Conservation (phyloP, 2,113 vertebrate species). For the Atrichornis clamosus region DNA sequence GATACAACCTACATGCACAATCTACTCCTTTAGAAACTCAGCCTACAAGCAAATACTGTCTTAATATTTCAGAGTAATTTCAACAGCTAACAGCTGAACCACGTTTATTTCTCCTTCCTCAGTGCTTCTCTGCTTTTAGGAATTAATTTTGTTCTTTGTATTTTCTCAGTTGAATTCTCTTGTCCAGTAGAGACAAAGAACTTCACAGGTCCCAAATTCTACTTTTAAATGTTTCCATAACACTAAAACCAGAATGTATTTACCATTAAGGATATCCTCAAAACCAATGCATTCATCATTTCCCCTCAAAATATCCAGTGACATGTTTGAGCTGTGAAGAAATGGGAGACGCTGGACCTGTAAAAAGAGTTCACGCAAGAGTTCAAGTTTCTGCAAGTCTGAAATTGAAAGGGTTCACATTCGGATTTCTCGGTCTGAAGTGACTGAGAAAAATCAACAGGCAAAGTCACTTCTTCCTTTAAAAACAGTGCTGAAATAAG, state of each 20-base stretch:
- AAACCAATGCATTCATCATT: slow-evolving; percentile 87
- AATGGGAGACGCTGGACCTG: slow-evolving; percentile 94
- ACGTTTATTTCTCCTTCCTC: neutral
- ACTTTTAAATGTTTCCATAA: neutral
- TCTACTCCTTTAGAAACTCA: neutral
- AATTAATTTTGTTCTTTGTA: neutral
- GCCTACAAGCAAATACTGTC: neutral
- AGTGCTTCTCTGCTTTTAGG: neutral
- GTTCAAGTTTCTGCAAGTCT: neutral
- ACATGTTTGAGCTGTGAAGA: slow-evolving; percentile 89
- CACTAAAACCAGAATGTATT: neutral
- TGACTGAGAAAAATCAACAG: neutral
- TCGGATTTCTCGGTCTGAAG: neutral
- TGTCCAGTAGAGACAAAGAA: neutral
- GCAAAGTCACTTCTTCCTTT: neutral
- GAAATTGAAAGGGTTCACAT: neutral
- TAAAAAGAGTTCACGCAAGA: neutral
- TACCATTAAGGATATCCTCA: slow-evolving; percentile 94
- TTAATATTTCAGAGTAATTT: neutral
- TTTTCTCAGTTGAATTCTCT: neutral
- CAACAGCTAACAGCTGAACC: neutral
- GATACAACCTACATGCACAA: neutral
- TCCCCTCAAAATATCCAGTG: slow-evolving; percentile 88
- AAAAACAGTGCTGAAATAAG: neutral
- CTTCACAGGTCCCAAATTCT: neutral